A percentile compares a stretch with the other conserved stretches of the same genome.
These are phyloP conservation scores for Chrysaora quinquecirrha DNA, from an alignment of 30 jellyfish, hydroid and myxozoan species.

Conservation along the genomic window DNA sequence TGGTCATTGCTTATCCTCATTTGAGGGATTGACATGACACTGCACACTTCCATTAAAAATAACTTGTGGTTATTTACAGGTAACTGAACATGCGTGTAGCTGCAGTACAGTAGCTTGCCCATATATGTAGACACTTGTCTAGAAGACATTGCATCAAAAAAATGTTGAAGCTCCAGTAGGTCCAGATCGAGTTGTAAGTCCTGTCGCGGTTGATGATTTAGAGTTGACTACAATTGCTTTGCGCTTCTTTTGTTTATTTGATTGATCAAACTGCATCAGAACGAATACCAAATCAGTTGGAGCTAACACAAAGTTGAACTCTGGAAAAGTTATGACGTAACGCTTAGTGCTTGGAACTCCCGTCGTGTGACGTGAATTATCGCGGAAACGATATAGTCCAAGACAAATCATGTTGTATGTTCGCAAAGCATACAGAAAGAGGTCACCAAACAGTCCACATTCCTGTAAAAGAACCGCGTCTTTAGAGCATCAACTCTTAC, in stretches of 20 bases:
- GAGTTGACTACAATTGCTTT: constrained; percentile 54
- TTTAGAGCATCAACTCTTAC: too few relatives aligned
- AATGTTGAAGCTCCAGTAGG: constrained; percentile 43
- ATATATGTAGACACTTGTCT: too few relatives aligned
- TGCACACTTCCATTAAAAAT: too few relatives aligned
- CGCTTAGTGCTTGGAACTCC: constrained; percentile 87
- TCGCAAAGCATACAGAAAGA: constrained; percentile 88
- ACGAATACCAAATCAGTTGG: constrained; percentile 97
- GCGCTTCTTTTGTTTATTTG: constrained; percentile 62
- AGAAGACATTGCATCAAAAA: constrained; percentile 7
- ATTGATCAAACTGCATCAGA: constrained; percentile 87
- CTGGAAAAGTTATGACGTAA: constrained; percentile 93
- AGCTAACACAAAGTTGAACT: constrained; percentile 86
- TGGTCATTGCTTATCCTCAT: too few relatives aligned
- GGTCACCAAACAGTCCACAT: constrained; percentile 94
- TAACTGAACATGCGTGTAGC: not conserved
- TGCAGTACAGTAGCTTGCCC: not conserved
- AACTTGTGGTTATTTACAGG: too few relatives aligned
- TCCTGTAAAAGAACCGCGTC: constrained; percentile 47
- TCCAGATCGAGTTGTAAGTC: constrained; percentile 55
- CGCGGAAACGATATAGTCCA: constrained; percentile 94
- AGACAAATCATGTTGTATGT: constrained; percentile 94
- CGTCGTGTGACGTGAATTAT: constrained; percentile 60
- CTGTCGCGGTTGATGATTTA: constrained; percentile 68
- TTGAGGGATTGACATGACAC: too few relatives aligned